Conservation (phyloP, 2,797 vertebrate species). For the Lepus townsendii region DNA sequence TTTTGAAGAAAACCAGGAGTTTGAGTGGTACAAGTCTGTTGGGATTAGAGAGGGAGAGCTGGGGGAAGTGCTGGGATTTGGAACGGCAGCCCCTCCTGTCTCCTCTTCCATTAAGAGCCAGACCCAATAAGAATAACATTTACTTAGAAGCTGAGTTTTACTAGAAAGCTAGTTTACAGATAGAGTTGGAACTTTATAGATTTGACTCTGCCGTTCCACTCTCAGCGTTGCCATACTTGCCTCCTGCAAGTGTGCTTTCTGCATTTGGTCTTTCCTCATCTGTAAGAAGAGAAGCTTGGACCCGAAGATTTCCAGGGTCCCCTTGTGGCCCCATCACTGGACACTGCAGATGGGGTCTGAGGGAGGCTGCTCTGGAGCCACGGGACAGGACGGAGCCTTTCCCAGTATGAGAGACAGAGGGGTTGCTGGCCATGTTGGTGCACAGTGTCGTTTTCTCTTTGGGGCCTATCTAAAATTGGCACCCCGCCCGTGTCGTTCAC, state of each 20-base stretch:
- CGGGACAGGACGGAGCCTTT: neutral
- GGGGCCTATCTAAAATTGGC: neutral
- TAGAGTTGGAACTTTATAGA: constrained; percentile 21
- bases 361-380: neutral
- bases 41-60: constrained; percentile 37
- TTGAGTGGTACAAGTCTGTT: constrained; percentile 44
- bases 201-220: neutral
- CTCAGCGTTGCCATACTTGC: neutral
- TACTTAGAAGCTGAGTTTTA: constrained; percentile 68
- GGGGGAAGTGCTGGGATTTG: neutral
- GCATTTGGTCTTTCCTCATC: neutral
- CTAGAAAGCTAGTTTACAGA: constrained; percentile 53
- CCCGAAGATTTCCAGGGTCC: neutral
- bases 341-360: neutral
- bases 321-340: neutral
- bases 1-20: constrained; percentile 69
- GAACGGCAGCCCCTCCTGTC: neutral
- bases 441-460: neutral
- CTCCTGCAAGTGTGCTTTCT: neutral
- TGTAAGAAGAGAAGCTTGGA: neutral
- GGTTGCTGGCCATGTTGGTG: neutral
- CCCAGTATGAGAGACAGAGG: accelerated
- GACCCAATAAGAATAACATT: constrained; percentile 51
- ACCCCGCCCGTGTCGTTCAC: neutral
- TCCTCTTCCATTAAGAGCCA: neutral